Conservation (phyloP, 2,888 invertebrate species). For the Volucella inanis region DNA sequence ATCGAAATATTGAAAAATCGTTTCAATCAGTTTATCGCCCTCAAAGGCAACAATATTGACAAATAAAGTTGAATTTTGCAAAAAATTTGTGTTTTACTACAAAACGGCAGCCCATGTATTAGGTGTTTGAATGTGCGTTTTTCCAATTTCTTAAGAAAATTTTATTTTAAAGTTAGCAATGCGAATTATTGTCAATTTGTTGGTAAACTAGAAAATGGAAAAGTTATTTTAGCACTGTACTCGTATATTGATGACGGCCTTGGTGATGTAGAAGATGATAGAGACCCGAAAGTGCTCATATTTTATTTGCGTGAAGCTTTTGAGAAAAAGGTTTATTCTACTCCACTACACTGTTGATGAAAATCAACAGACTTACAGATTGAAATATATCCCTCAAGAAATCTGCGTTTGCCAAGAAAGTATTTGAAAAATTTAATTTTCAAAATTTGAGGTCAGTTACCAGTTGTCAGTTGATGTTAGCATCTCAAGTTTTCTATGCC, state of each 20-base stretch:
- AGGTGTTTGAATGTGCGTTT: conserved; percentile 76
- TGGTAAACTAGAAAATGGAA: conserved; percentile 15
- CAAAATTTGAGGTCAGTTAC: neutral
- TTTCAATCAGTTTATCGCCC: no score
- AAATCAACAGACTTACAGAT: conserved; percentile 4
- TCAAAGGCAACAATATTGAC: no score
- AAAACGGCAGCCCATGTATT: no score
- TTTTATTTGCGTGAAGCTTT: conserved; percentile 4
- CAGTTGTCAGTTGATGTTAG: no score
- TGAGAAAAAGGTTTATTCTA: neutral
- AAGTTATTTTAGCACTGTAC: neutral
- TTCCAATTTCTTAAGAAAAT: conserved; percentile 69
- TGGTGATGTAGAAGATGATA: neutral
- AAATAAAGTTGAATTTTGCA: no score
- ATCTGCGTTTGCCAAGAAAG: neutral
- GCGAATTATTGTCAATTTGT: conserved; percentile 76
- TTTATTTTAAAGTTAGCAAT: conserved; percentile 68
- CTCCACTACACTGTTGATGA: neutral
- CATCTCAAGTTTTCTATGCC: conserved; percentile 8
- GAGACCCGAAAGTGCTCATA: neutral
- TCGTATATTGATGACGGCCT: neutral
- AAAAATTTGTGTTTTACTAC: no score
- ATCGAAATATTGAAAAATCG: no score
- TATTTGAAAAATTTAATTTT: conserved; percentile 1
- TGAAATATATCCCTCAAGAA: conserved; percentile 7